Base-by-base conservation (phyloP, 2,888 invertebrate species). In the Lepidocyrtoides sp. region DNA sequence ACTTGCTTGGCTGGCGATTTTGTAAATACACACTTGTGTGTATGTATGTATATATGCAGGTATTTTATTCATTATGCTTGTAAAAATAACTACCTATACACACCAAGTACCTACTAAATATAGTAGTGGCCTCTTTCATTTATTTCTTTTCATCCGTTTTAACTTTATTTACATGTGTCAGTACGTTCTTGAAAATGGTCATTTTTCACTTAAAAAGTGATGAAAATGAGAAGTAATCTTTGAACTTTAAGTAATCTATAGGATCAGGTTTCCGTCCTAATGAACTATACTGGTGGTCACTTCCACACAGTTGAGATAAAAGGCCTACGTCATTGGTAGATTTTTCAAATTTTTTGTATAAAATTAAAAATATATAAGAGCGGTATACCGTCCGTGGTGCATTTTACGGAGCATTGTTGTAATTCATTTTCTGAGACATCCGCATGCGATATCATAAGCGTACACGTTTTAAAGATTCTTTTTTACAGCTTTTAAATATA, bases 131-230 rank as follows among this genome's bases (percentile, higher is more conserved):
- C 36, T 36, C 36, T 36, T 36, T 36, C 2, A 36, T 36, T 36
- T 36, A 36, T 36, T 36, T 7, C 36, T 36, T 36, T 2, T 36
- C 7, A 29, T 12, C 51, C 2, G 0, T 17, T 36, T 36, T 48
- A 17, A 7, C n/a, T 69, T 60, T 77, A 86, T 89, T 75, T 75
- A 75, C 83, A 89, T 89, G 89, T 89, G 83, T 83, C 89, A 89
- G 89, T 89, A 41, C 48, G 83, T 44, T 89, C 57, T 82, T 82
- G 32, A 89, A 89, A 89, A 89, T 82, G 82, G 51, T 69, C 26
- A 69, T 75, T 75, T 85, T 75, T 72, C 32, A 32, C 87, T 63
- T 44, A 87, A 87, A 87, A 12, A 48, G n/a, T 14, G n/a, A 12
- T n/a, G n/a, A 48, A 10, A 48, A 1, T 3, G 12, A 48, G n/a